Evolutionary conservation across 2,113 vertebrate species (phyloP), one percentile per base, ranked within the genome.

Genomic region (Cinclus cinclus): DNA sequence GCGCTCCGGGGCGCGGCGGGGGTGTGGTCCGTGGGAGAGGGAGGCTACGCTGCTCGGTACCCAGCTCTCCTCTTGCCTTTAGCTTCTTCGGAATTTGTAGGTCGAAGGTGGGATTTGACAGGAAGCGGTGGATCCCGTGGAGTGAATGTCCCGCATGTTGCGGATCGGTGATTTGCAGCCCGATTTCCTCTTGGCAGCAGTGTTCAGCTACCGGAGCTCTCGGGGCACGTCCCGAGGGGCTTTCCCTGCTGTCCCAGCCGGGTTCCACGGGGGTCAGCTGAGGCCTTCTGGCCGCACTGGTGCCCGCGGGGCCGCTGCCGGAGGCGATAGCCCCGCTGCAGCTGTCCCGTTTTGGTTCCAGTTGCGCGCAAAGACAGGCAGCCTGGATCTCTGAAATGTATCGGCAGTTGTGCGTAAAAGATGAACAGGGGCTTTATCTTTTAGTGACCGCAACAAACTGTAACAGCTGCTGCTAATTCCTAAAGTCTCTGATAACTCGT

Each of bases 151-250:
- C 44, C 10, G 30, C 8, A 2, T 4, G 30, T 22, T 41, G 65
- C 47, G 2, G 17, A 2, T 22, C 5, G 37, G 65, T n/a, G 41
- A 1, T 8, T 27, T 60, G n/a, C 52, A 39, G 47, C 31, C 44
- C 28, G 14, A 0, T 27, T 55, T 17, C n/a, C 12, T 15, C 13
- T 17, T 4, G 62, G 65, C 47, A 28, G 44, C 55, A 5, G 42
- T 1, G 31, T 31, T 62, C 23, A 0, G 78, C 33, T 23, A 0
- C 10, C n/a, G 0, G 11, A 23, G 65, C 23, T 4, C 13, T 28
- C 24, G 18, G 75, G 49, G 37, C 90, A 23, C 15, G 20, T 37
- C 60, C 39, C 10, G 0, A 5, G 31, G 33, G 20, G 39, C 25
- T 41, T 8, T 67, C 27, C 44, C 39, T 4, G 39, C 63, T 22